Percentiles rank a stretch among this genome's conserved stretches.
These are phyloP conservation scores for Myoxocephalus aenaeus DNA, from an alignment of 2,797 vertebrate species.

Conservation along the genomic window DNA sequence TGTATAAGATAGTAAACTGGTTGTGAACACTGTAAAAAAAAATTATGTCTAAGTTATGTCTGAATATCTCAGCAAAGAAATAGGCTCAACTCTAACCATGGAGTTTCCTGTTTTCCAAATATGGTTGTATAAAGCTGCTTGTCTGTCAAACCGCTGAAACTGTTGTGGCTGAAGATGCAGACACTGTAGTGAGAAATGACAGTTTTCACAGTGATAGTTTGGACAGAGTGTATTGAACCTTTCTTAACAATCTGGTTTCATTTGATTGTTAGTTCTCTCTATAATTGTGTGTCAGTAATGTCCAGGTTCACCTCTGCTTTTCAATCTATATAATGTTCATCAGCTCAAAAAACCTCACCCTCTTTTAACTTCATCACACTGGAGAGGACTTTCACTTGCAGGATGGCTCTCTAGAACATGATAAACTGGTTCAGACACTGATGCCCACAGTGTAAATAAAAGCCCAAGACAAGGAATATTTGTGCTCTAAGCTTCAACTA, in stretches of 20 bases:
- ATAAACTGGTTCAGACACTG: not conserved
- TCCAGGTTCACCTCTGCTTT: not conserved
- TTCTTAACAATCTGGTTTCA: not conserved
- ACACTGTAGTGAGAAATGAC: not conserved
- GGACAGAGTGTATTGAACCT: not conserved
- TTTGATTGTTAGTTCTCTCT: not conserved
- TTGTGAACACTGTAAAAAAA: not conserved
- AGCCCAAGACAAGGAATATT: not conserved
- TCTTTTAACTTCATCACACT: not conserved
- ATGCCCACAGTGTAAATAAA: not conserved
- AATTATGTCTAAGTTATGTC: slow-evolving; percentile 38
- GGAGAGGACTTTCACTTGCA: not conserved
- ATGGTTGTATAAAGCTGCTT: slow-evolving; percentile 67
- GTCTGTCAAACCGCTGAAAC: slow-evolving; percentile 28
- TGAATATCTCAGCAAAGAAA: slow-evolving; percentile 43
- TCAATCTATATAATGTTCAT: not conserved
- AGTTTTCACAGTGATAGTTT: not conserved
- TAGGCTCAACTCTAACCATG: slow-evolving; percentile 52
- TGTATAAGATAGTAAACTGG: not conserved
- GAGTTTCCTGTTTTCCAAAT: slow-evolving; percentile 82
- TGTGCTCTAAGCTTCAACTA: not conserved
- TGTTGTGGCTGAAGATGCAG: slow-evolving; percentile 44
- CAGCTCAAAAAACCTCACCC: not conserved
- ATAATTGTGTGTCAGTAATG: not conserved
- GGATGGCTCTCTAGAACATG: not conserved